phyloP scores from a whole-genome alignment of 2,797 vertebrate genomes.

The Acanthurus tractus region DNA sequence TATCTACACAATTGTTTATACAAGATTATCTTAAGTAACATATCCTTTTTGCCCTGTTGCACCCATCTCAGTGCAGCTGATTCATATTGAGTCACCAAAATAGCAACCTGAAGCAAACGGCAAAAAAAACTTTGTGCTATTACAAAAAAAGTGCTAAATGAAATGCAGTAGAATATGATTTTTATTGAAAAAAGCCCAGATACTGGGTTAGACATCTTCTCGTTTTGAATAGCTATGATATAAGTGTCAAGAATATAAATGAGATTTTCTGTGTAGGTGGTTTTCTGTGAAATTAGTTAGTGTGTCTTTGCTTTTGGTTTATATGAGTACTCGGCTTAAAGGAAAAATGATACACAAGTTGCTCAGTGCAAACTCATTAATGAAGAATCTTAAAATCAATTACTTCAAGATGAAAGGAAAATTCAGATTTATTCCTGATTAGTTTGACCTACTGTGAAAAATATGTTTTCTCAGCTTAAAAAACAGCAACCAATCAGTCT shows the following conservation, averaged over 20 bases:
- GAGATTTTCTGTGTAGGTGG: slow-evolving; percentile 50
- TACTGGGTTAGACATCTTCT: slow-evolving; percentile 24
- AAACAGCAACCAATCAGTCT: not conserved
- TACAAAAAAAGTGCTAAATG: too few species aligned
- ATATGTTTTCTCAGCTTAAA: not conserved
- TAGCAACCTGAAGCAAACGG: too few species aligned
- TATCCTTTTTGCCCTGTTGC: too few species aligned
- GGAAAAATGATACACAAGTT: slow-evolving; percentile 32
- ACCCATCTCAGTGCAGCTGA: too few species aligned
- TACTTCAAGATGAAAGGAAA: slow-evolving; percentile 17
- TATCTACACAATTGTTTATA: not conserved
- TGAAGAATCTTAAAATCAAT: slow-evolving; percentile 23
- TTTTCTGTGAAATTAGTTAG: slow-evolving; percentile 32
- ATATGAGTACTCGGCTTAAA: slow-evolving; percentile 8
- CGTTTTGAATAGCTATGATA: slow-evolving; percentile 41
- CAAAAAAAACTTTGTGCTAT: too few species aligned
- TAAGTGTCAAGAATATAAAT: slow-evolving; percentile 43
- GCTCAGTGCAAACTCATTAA: slow-evolving; percentile 32
- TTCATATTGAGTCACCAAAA: too few species aligned
- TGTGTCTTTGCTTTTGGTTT: slow-evolving; percentile 27
- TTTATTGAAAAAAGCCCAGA: slow-evolving; percentile 24
- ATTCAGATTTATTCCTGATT: slow-evolving; percentile 5
- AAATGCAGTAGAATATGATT: slow-evolving; percentile 10
- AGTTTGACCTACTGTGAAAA: slow-evolving; percentile 3
- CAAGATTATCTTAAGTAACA: too few species aligned